A percentile compares a stretch with the other conserved stretches of the same genome.
phyloP scores from a whole-genome alignment of 2,888 invertebrate species.

The Chrysolina americana region DNA sequence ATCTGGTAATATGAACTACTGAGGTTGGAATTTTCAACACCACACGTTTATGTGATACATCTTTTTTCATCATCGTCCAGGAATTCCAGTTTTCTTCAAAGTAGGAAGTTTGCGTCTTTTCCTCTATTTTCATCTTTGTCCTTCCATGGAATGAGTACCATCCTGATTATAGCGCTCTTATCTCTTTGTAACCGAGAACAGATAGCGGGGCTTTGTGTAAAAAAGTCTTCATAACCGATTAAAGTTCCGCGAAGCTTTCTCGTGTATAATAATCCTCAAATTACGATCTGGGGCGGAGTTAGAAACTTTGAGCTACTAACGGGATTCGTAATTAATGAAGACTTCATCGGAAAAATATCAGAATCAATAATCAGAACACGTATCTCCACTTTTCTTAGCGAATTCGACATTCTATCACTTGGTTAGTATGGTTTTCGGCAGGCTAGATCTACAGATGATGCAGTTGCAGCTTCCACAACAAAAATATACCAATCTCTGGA shows the following conservation, averaged over 20 bases:
- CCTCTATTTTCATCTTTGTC: neutral
- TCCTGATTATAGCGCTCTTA: slow-evolving; percentile 10
- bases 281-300: neutral
- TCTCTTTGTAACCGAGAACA: slow-evolving; percentile 11
- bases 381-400: too few species aligned
- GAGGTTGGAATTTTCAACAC: neutral
- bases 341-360: too few species aligned
- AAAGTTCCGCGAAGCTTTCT: slow-evolving; percentile 1
- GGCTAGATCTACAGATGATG: too few species aligned
- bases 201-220: neutral
- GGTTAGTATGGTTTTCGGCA: too few species aligned
- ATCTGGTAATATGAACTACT: too few species aligned
- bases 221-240: neutral
- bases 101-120: neutral
- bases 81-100: neutral
- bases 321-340: neutral
- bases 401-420: too few species aligned
- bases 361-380: too few species aligned
- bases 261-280: neutral
- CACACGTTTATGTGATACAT: neutral
- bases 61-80: neutral
- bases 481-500: too few species aligned
- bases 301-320: neutral
- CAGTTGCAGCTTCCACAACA: too few species aligned
- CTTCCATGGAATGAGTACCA: neutral